A percentile compares a stretch with the other conserved stretches of the same genome.
Conservation (phyloP, 2,888 invertebrate species). For the Synanthedon myopaeformis region DNA sequence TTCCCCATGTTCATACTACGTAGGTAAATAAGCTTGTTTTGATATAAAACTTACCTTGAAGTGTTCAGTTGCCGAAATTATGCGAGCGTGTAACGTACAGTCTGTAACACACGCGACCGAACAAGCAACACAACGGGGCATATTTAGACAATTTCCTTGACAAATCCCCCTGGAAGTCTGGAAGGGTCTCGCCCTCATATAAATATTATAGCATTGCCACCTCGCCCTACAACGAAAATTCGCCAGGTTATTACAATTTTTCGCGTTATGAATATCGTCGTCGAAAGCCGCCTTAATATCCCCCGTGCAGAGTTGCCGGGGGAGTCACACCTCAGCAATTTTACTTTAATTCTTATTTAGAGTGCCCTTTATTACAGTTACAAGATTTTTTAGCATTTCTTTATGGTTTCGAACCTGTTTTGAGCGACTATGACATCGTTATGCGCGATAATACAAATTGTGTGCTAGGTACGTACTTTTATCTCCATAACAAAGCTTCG, state of each 20-base stretch:
- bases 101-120: slow-evolving; percentile 7
- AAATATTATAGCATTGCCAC: slow-evolving; percentile 41
- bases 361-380: slow-evolving; percentile 66
- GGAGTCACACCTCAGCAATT: slow-evolving; percentile 67
- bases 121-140: slow-evolving; percentile 27
- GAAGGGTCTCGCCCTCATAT: slow-evolving; percentile 42
- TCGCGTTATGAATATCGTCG: slow-evolving; percentile 69
- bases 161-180: slow-evolving; percentile 33
- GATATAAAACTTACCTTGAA: no score
- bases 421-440: slow-evolving; percentile 24
- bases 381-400: slow-evolving; percentile 68
- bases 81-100: slow-evolving; percentile 17
- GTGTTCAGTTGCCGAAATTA: no score
- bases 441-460: no score
- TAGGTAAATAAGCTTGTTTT: no score
- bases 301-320: slow-evolving; percentile 39
- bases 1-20: no score
- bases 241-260: slow-evolving; percentile 68
- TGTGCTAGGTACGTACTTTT: no score
- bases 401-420: slow-evolving; percentile 55
- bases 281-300: slow-evolving; percentile 40
- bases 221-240: slow-evolving; percentile 45
- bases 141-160: slow-evolving; percentile 64
- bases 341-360: slow-evolving; percentile 69
- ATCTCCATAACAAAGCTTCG: no score